Percentiles rank a stretch among this genome's conserved stretches.
These are phyloP conservation scores for Alexandromys fortis DNA, from an alignment of 2,113 vertebrate species.

Conservation along the genomic window DNA sequence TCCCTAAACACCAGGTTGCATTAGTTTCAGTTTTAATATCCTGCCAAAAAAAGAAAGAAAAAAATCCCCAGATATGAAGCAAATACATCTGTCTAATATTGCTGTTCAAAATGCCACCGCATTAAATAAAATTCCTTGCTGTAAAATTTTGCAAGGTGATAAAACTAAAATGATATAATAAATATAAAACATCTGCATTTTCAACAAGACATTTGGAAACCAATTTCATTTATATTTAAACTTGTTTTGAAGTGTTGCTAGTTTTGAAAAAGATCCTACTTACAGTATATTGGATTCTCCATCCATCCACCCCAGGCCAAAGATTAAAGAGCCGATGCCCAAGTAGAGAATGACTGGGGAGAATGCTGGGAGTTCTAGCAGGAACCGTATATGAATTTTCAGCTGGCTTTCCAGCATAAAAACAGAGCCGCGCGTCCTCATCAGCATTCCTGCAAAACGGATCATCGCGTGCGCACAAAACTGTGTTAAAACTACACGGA, in stretches of 20 bases:
- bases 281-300: constrained; percentile 82
- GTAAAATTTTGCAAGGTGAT: constrained; percentile 89
- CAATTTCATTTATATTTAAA: constrained; percentile 87
- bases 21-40: constrained; percentile 87
- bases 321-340: constrained; percentile 84
- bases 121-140: constrained; percentile 88
- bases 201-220: constrained; percentile 86
- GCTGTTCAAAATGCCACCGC: constrained; percentile 84
- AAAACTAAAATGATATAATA: constrained; percentile 89
- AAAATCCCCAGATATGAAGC: constrained; percentile 81
- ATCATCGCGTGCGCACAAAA: constrained; percentile 80
- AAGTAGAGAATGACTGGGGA: constrained; percentile 63
- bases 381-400: constrained; percentile 78
- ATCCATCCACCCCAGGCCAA: constrained; percentile 48
- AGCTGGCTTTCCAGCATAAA: constrained; percentile 82
- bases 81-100: constrained; percentile 87
- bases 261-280: constrained; percentile 83
- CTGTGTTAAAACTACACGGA: constrained; percentile 83
- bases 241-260: constrained; percentile 86
- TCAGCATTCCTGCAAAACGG: constrained; percentile 80
- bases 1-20: constrained; percentile 84
- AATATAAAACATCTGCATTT: constrained; percentile 89
- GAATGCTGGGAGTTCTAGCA: constrained; percentile 77
- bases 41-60: constrained; percentile 77
- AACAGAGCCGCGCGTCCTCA: constrained; percentile 70